Evolutionary conservation across 1,140 invertebrate genomes (phyloP), one percentile per base, ranked within the genome.

Genomic region (Pinna nobilis): DNA sequence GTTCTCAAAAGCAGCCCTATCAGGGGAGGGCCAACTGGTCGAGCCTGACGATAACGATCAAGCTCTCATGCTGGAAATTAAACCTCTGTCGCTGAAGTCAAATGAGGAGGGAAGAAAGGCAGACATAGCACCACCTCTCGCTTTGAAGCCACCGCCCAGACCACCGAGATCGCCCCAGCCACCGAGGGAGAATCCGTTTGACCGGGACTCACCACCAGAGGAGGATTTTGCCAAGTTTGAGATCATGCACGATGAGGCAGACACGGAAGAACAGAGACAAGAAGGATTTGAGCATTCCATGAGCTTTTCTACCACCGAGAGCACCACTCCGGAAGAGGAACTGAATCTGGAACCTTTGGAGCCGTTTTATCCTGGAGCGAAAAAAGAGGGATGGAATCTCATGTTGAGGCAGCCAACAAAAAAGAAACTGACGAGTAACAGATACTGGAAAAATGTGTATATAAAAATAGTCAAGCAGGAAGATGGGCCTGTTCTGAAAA

Each of bases 381-480:
- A 80, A 44, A 95, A 93, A 0, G 93, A 95, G n/a, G 96, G 96
- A 25, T 99, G 97, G 97, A 97, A 99, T 86, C 95, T 99, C 93
- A 95, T 98, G 72, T 90, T 99, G 33, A 91, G 97, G 18, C 96
- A 98, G 84, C 97, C 97, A 5, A 97, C 96, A 80, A 99, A 99
- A 88, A 99, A 99, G 92, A 99, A 98, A 88, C 96, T 99, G 67
- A 99, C 98, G 0, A 82, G 82, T 47, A 90, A 88, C 81, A 92
- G 97, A 72, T 99, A 96, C 88, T 99, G 98, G 98, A 99, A 99
- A 90, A 98, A 98, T 86, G 94, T 98, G 44, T 97, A 94, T 85
- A 94, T 99, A 0, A 93, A 93, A 61, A 81, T 99, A 28, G 92
- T 78, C 13, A 64, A 73, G 41, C 68, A 73, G 33, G 83, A 81